These are phyloP conservation scores for Paraplagusia blochii DNA, from an alignment of 2,113 vertebrate species.

Conservation along the genomic window DNA sequence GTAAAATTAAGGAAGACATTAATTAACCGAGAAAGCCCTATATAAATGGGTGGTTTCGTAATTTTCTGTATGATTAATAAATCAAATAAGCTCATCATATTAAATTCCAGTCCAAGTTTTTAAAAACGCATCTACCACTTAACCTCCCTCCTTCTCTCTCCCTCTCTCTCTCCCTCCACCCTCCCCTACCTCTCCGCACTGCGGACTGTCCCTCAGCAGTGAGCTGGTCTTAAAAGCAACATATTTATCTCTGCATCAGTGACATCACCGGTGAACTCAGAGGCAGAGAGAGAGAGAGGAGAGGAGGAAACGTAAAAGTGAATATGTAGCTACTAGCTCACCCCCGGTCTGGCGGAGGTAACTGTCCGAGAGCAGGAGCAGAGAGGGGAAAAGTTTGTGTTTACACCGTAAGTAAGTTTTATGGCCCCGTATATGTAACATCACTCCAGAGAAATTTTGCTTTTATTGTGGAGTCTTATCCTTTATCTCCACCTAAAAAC, in stretches of 20 bases:
- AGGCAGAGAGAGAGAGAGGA: slow-evolving; percentile 10
- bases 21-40: too few relatives aligned
- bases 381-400: slow-evolving; percentile 2
- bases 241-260: slow-evolving; percentile 71
- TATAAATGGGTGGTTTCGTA: too few relatives aligned
- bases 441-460: not conserved
- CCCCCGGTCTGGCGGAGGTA: slow-evolving; percentile 26
- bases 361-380: slow-evolving; percentile 5
- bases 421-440: not conserved
- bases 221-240: slow-evolving; percentile 61
- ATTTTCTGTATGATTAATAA: too few relatives aligned
- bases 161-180: not conserved
- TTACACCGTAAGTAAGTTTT: not conserved
- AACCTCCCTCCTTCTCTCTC: slow-evolving; percentile 26
- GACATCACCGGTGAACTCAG: slow-evolving; percentile 58
- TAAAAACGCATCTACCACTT: slow-evolving; percentile 31
- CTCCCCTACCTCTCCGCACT: slow-evolving; percentile 53
- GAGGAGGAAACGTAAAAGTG: slow-evolving; percentile 19
- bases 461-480: slow-evolving; percentile 3
- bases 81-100: too few relatives aligned
- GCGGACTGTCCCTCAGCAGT: slow-evolving; percentile 63
- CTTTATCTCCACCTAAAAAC: not conserved
- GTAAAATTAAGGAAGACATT: too few relatives aligned
- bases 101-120: slow-evolving; percentile 33
- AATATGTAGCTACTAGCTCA: slow-evolving; percentile 20